Base-by-base conservation (phyloP, 2,797 vertebrate species). In the Alfaro cultratus region DNA sequence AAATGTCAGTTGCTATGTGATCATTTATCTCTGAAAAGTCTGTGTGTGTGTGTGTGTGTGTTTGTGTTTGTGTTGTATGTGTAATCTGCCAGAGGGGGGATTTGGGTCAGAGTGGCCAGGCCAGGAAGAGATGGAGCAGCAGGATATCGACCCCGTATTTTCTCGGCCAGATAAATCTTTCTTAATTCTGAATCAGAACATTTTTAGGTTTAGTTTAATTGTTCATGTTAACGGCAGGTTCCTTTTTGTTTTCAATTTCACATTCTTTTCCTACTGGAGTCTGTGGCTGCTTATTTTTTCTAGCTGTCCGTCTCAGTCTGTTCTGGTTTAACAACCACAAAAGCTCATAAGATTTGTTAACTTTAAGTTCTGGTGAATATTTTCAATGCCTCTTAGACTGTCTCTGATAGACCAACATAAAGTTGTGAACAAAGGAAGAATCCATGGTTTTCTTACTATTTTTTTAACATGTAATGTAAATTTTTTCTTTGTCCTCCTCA, bases 21-120 rank as follows among this genome's bases (percentile, higher is more conserved):
- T 82, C 70, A 46, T 79, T 76, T 77, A 57, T 78, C 73, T 79
- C 80, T 71, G 73, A 57, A 80, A 60, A 51, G 29, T 73, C 62
- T 75, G 62, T 75, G 31, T 64, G 57, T 80, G 72, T 76, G 21
- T 47, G 46, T 74, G 55, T 23, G 41, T 2, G 16, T 1, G 15
- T 2, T 5, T 57, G 57, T 80, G 72, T 78, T 23, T 60, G 47
- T 74, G 57, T 45, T 23, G 21, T 74, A 47, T 79, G 76, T 83
- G 74, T 91, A 92, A 94, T 93, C 90, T 88, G 83, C 81, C 82
- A 82, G 79, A 83, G 78, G 86, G 84, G 49, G 81, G 89, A 94
- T 94, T 81, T 94, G 91, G 91, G 91, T 93, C 91, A 94, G 81
- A 86, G 82, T 85, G 85, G 85, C 84, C 10, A 4, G 70, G 51